Evolutionary conservation across 2,113 vertebrate species (phyloP).

Genomic region (Murina feae): DNA sequence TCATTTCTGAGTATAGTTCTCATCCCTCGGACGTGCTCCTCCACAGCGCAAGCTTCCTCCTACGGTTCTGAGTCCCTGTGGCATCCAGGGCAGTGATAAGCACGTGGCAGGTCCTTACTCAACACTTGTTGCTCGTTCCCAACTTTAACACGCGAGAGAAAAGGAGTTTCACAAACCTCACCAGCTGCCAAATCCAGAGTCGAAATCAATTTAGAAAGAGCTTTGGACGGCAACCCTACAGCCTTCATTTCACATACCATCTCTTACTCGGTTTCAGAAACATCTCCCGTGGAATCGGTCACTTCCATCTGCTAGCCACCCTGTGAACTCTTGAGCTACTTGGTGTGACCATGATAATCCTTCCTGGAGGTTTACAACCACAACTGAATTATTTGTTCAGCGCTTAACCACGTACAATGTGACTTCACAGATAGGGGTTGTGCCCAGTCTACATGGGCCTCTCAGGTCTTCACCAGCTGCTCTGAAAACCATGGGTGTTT

Average conservation of each 20-base stretch:
- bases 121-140: not conserved
- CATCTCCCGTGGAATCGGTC: not conserved
- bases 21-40: not conserved
- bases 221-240: not conserved
- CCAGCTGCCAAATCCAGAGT: not conserved
- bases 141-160: not conserved
- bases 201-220: not conserved
- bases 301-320: not conserved
- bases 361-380: not conserved
- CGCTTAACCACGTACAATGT: not conserved
- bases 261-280: not conserved
- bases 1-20: not conserved
- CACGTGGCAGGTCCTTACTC: not conserved
- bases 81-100: not conserved
- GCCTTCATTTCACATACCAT: not conserved
- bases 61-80: accelerated
- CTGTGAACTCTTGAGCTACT: not conserved
- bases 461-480: not conserved
- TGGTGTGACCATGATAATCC: accelerated
- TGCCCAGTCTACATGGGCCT: accelerated
- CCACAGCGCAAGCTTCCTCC: not conserved
- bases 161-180: not conserved
- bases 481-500: not conserved
- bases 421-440: not conserved
- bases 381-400: not conserved